These are phyloP conservation scores for Callaeas wilsoni DNA, from an alignment of 2,113 vertebrate species.

Conservation along the genomic window DNA sequence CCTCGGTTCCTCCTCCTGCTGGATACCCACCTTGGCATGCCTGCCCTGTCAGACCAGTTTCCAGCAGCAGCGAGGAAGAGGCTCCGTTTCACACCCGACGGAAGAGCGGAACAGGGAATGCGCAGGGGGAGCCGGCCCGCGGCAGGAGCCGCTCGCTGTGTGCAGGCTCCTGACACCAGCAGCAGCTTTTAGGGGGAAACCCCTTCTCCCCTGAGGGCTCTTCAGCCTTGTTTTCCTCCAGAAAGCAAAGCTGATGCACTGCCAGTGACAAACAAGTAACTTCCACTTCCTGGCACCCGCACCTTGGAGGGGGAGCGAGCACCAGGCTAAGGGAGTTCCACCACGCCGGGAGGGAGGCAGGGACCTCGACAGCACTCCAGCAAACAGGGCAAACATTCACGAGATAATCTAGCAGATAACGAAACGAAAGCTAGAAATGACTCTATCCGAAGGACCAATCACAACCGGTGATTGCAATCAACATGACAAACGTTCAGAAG, in stretches of 20 bases:
- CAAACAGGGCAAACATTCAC: background rate
- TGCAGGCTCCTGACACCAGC: background rate
- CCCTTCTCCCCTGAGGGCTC: background rate
- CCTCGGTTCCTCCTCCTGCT: background rate
- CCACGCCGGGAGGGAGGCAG: background rate
- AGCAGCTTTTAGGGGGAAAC: background rate
- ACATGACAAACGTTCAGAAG: background rate
- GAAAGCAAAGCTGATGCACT: background rate
- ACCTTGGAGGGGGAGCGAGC: accelerated
- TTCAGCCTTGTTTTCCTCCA: background rate
- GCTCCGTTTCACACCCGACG: background rate
- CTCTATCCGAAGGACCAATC: background rate
- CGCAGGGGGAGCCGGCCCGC: accelerated
- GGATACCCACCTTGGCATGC: background rate
- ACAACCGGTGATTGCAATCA: background rate
- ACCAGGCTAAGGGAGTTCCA: background rate
- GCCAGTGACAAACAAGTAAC: background rate
- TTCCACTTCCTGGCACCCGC: background rate
- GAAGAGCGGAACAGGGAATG: background rate
- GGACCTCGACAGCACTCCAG: background rate
- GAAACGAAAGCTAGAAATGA: background rate
- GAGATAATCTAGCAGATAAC: background rate
- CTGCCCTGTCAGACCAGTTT: background rate
- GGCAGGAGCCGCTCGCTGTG: background rate
- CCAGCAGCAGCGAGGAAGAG: background rate